Evolutionary conservation across 1,140 invertebrate genomes (phyloP).

Genomic region (Microplitis demolitor): DNA sequence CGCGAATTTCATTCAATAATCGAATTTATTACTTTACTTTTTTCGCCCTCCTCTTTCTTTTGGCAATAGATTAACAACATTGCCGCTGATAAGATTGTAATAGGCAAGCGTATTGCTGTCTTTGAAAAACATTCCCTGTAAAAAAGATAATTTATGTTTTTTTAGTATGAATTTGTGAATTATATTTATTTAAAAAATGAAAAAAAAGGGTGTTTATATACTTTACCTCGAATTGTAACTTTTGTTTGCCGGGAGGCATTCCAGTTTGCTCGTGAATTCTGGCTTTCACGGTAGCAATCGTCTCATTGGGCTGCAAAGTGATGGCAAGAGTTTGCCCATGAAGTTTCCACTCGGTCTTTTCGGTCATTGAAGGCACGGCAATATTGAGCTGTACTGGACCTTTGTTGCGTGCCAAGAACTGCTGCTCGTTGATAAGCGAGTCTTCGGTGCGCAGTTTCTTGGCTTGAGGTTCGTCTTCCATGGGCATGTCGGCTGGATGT

Average conservation of each 20-base stretch:
- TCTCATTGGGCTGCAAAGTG: slow-evolving; percentile 79
- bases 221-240: slow-evolving; percentile 84
- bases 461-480: slow-evolving; percentile 82
- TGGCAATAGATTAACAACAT: slow-evolving; percentile 85
- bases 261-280: slow-evolving; percentile 87
- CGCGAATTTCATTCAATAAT: background rate
- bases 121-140: slow-evolving; percentile 96
- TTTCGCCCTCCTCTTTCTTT: slow-evolving; percentile 98
- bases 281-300: slow-evolving; percentile 84
- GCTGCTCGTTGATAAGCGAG: slow-evolving; percentile 84
- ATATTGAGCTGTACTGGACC: slow-evolving; percentile 80
- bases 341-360: slow-evolving; percentile 96
- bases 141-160: slow-evolving; percentile 42
- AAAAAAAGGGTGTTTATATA: background rate
- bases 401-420: slow-evolving; percentile 77
- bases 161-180: too few relatives aligned
- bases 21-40: slow-evolving; percentile 71
- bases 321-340: slow-evolving; percentile 87
- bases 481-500: slow-evolving; percentile 54
- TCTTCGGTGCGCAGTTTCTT: slow-evolving; percentile 94
- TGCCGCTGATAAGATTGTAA: slow-evolving; percentile 89
- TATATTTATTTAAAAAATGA: too few relatives aligned
- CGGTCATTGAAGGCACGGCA: slow-evolving; percentile 78
- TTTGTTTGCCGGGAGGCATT: slow-evolving; percentile 98
- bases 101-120: slow-evolving; percentile 94